Conservation (phyloP, 1,140 invertebrate genomes). For the Campodea augens region DNA sequence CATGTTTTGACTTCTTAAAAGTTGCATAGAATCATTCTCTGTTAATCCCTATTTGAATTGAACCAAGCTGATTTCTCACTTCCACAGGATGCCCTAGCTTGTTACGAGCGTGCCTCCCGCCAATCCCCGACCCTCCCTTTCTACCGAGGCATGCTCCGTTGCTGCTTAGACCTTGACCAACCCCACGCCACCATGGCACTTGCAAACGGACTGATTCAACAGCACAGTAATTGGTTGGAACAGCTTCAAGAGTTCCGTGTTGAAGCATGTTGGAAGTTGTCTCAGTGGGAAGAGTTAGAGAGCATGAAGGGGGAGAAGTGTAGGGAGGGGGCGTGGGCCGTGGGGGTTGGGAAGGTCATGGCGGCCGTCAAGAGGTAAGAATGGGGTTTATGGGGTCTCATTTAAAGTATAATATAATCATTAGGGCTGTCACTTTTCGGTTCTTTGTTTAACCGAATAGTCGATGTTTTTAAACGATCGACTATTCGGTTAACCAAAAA, state of each 20-base stretch:
- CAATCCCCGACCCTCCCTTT: conserved; percentile 10
- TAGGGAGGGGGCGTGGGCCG: conserved; percentile 31
- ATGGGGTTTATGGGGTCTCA: background rate
- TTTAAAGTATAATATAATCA: too few species aligned
- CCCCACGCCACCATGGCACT: conserved; percentile 26
- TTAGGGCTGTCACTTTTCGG: too few species aligned
- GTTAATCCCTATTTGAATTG: background rate
- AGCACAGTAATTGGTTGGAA: conserved; percentile 19
- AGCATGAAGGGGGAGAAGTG: conserved; percentile 30
- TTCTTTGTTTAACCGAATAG: too few species aligned
- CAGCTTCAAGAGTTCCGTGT: conserved; percentile 31
- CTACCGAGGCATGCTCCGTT: conserved; percentile 28
- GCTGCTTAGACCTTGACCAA: conserved; percentile 31
- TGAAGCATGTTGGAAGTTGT: conserved; percentile 74
- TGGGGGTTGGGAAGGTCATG: conserved; percentile 37
- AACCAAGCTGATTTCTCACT: too few species aligned
- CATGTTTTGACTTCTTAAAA: too few species aligned
- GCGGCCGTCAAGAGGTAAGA: conserved; percentile 29
- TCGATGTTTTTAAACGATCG: too few species aligned
- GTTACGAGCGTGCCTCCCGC: conserved; percentile 29
- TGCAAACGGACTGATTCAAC: conserved; percentile 23
- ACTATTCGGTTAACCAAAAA: too few species aligned
- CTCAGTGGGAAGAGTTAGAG: conserved; percentile 58
- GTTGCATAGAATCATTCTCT: too few species aligned
- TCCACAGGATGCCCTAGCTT: conserved; percentile 33